Base-by-base conservation (phyloP, 2,888 invertebrate species). In the Tenthredo scrophulariae region DNA sequence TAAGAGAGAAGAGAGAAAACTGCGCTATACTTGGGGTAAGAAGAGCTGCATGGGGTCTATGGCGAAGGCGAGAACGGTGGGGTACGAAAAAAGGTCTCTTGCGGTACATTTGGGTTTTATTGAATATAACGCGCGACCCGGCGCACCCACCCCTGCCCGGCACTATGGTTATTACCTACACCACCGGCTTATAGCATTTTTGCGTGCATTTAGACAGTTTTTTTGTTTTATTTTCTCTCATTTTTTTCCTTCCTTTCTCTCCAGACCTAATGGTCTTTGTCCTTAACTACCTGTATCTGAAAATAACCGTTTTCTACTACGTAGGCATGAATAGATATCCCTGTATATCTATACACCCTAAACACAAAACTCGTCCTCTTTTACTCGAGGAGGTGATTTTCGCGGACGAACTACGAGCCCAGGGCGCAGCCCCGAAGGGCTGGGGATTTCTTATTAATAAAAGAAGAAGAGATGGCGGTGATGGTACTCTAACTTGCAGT, bases 121-220 rank as follows among this genome's bases (percentile, higher is more conserved):
- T 91, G 91, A 90, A 91, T 91, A 91, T 91, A 91, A 91, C 87
- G 91, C 89, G 89, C 90, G 90, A 89, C 89, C 88, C 87, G 67
- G 67, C 67, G 85, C 86, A 83, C 85, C 86, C 86, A 83, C 85
- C 85, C 84, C 84, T 85, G 85, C 72, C 84, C 40, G 62, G 85
- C 87, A 85, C 86, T 89, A 88, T 86, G 88, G 90, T 91, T 91
- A 91, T 91, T 91, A 89, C 89, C 83, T 83, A 85, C 88, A 88
- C 88, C 88, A 88, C 87, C 84, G 88, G 88, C 88, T 90, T 89
- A 90, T 87, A 87, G 87, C 87, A 89, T 89, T 90, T 80, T 90
- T 89, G 88, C 90, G 88, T 89, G 88, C 88, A 88, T 89, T 89
- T 88, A 86, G 88, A 88, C 88, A 84, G 87, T 90, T 87, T 87